Evolutionary conservation across 2,888 invertebrate species (phyloP), one percentile per base, ranked within the genome.

Genomic region (Drosophila nigricruria): DNA sequence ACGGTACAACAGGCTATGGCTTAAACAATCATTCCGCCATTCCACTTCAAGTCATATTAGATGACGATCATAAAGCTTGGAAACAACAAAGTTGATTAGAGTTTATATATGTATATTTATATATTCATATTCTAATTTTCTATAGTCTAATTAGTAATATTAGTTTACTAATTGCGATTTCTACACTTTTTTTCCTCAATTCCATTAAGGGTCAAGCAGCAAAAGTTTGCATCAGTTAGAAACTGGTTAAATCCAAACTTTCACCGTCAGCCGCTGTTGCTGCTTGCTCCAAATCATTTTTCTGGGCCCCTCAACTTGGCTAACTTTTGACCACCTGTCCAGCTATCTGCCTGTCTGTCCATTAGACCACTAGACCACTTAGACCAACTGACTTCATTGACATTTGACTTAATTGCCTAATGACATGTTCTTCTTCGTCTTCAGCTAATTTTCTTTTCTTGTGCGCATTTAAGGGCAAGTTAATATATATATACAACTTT

Each of bases 391-490:
- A 66, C 73, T 60, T 47, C 60, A 32, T 49, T 74, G 75, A 70
- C 70, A 74, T 70, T 74, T 74, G 49, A 20, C 49, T 74, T 69
- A 64, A 60, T 64, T 74, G 40, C 38, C 43, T 25, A 47, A 50
- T 70, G 20, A 27, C 18, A 18, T n/a, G 8, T 23, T 50, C 30
- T 52, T n/a, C 58, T 54, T 32, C 32, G 25, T 47, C 34, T 49
- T 18, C 12, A 9, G 4, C n/a, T 42, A 27, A 16, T 32, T 43
- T 43, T 38, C 32, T 32, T 59, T 50, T 59, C 58, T 43, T 27
- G 42, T 69, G 62, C 54, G 76, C 54, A 63, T 63, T 68, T 75
- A 36, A 38, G 57, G 60, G 74, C 45, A 50, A 25, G 23, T 65
- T 47, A 36, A 40, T 56, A 34, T 60, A 32, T 34, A 23, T 50